Conservation (phyloP, 2,797 vertebrate species). For the Xenentodon cancila region DNA sequence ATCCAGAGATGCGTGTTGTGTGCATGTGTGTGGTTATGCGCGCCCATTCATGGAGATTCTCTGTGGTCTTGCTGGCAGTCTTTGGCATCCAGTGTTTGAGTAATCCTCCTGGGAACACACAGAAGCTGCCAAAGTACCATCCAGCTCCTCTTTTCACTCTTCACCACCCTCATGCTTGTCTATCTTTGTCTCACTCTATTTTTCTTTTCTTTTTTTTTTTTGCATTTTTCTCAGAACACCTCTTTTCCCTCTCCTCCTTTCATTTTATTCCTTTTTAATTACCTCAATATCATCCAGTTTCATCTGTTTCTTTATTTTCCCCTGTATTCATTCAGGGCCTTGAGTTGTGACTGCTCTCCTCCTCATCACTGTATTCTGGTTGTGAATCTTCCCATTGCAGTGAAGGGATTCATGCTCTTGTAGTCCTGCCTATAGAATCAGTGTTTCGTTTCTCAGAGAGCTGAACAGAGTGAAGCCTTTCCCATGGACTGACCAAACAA, state of each 20-base stretch:
- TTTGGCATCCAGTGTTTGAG: constrained; percentile 68
- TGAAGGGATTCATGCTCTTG: constrained; percentile 46
- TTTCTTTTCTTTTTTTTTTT: background rate
- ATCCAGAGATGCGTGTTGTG: constrained; percentile 27
- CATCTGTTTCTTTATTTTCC: constrained; percentile 10
- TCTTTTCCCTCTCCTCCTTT: constrained; percentile 34
- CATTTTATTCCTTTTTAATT: constrained; percentile 32
- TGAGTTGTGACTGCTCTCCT: constrained; percentile 10
- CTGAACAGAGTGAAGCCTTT: constrained; percentile 68
- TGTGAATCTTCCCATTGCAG: constrained; percentile 58
- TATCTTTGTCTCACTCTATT: constrained; percentile 33
- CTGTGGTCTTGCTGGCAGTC: constrained; percentile 69
- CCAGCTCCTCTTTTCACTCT: constrained; percentile 73
- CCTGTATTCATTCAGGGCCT: background rate
- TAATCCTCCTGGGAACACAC: constrained; percentile 86
- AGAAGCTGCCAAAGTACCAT: constrained; percentile 80
- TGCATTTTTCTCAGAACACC: constrained; percentile 28
- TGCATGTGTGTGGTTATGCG: constrained; percentile 27
- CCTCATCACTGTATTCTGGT: constrained; percentile 20
- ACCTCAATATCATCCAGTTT: constrained; percentile 35
- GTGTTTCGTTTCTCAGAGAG: constrained; percentile 68
- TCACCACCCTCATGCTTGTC: constrained; percentile 47
- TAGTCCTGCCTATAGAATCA: constrained; percentile 61
- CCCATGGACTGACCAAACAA: constrained; percentile 78
- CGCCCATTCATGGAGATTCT: constrained; percentile 65